Conservation (phyloP, 1,140 invertebrate genomes). For the Brachionus calyciflorus region DNA sequence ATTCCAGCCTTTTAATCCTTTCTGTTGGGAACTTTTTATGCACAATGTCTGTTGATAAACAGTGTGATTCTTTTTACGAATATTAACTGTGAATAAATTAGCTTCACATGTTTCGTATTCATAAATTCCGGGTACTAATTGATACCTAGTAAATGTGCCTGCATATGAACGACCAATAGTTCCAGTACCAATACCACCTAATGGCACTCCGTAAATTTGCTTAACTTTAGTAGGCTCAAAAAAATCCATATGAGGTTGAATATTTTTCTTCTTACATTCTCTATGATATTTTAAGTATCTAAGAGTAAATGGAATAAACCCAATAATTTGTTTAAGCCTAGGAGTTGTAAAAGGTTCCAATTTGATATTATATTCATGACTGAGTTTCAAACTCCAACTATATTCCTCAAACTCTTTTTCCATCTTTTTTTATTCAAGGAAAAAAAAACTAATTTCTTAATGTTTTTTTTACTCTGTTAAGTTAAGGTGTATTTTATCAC, state of each 20-base stretch:
- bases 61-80: slow-evolving; percentile 65
- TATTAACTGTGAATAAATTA: slow-evolving; percentile 60
- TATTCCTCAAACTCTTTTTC: background rate
- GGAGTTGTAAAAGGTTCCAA: background rate
- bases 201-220: slow-evolving; percentile 39
- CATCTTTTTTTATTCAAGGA: too few relatives aligned
- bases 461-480: too few relatives aligned
- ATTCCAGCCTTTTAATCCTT: slow-evolving; percentile 70
- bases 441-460: too few relatives aligned
- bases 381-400: slow-evolving; percentile 19
- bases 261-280: background rate
- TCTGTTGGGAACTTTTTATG: slow-evolving; percentile 63
- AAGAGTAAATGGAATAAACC: background rate
- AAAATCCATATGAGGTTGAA: slow-evolving; percentile 31
- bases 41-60: slow-evolving; percentile 83
- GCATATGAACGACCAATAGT: slow-evolving; percentile 82
- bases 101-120: slow-evolving; percentile 29
- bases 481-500: too few relatives aligned
- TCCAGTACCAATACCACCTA: slow-evolving; percentile 80
- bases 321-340: slow-evolving; percentile 1
- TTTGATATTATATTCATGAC: slow-evolving; percentile 3
- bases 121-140: slow-evolving; percentile 72
- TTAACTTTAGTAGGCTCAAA: slow-evolving; percentile 19
- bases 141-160: slow-evolving; percentile 88
- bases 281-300: background rate